Base-by-base conservation (phyloP, 2,888 invertebrate genomes). In the Dasypogon diadema region DNA sequence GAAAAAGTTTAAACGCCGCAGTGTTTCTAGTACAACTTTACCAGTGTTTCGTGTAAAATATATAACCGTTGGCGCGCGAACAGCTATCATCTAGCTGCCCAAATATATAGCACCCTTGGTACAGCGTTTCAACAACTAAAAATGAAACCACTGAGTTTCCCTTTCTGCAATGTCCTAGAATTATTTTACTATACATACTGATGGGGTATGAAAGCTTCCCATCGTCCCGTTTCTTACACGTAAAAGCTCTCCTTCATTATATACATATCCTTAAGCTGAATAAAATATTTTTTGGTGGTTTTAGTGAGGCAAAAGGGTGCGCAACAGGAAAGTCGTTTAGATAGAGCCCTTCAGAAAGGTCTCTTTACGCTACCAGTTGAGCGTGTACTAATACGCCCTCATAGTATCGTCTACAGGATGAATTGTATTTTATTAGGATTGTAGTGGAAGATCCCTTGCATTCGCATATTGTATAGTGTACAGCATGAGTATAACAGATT, bases 91-190 rank as follows among this genome's bases (percentile, higher is more conserved):
- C n/a, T 2, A n/a, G n/a, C 26, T 34, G 48, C 46, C 24, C 48
- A 48, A 26, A 48, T 34, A 21, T 48, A 48, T 48, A 22, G 24
- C 56, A 63, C 74, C 77, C 70, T 72, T 75, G 68, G 63, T 65
- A 75, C 54, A 75, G 75, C 75, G 72, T 75, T 26, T 46, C 65
- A 73, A 65, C 75, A 65, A 77, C 77, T 77, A 75, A 77, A 77
- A 72, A 77, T 77, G 75, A 75, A 48, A 37, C 24, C 48, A 63
- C 63, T 42, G 18, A 63, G 42, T 68, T 73, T 74, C 18, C 75
- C 42, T 37, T 55, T 16, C n/a, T 48, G 48, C 16, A 16, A 5
- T 21, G 58, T 48, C 37, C 56, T 51, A 37, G 37, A 51, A 6
- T 54, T 12, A 18, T 6, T 18, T 5, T 55, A 21, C 18, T 12